Percentiles rank a stretch among this genome's conserved stretches.
Conservation (phyloP, 30 jellyfish, hydroid and myxozoan genomes). For the Catostylus mosaicus region DNA sequence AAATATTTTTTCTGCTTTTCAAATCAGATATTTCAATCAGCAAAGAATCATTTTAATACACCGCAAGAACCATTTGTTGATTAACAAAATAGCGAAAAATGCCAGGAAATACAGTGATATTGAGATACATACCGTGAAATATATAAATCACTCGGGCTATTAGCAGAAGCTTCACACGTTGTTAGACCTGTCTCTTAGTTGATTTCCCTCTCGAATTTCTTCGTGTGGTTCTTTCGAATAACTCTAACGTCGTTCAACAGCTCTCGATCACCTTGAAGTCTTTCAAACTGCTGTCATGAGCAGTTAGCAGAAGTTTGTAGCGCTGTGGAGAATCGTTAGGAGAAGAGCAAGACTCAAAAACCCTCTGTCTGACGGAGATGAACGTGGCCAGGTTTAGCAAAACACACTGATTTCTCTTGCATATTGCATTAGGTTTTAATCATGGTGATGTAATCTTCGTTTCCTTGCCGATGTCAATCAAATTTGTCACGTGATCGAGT, state of each 20-base stretch:
- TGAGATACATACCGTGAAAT: neutral
- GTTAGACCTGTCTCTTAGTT: neutral
- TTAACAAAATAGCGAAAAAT: neutral
- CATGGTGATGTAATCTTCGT: constrained; percentile 36
- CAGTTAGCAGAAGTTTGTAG: no score
- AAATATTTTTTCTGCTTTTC: no score
- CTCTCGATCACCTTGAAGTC: no score
- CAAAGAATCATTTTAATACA: no score
- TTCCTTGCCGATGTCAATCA: constrained; percentile 64
- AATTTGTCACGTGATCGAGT: constrained; percentile 28
- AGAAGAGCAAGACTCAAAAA: neutral
- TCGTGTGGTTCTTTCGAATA: neutral
- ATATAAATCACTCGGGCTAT: constrained; percentile 33
- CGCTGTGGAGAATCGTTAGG: no score
- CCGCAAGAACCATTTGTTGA: no score
- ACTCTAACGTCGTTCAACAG: no score
- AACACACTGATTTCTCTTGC: constrained; percentile 44
- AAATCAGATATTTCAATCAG: no score
- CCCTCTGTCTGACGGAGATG: neutral
- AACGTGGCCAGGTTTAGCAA: constrained; percentile 6
- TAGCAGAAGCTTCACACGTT: constrained; percentile 41
- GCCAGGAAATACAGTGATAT: neutral
- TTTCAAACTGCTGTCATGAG: no score
- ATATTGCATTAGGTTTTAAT: constrained; percentile 48
- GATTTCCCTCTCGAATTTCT: neutral